phyloP scores from a whole-genome alignment of 1,140 invertebrate species.

The Caenorhabditis inopinata region DNA sequence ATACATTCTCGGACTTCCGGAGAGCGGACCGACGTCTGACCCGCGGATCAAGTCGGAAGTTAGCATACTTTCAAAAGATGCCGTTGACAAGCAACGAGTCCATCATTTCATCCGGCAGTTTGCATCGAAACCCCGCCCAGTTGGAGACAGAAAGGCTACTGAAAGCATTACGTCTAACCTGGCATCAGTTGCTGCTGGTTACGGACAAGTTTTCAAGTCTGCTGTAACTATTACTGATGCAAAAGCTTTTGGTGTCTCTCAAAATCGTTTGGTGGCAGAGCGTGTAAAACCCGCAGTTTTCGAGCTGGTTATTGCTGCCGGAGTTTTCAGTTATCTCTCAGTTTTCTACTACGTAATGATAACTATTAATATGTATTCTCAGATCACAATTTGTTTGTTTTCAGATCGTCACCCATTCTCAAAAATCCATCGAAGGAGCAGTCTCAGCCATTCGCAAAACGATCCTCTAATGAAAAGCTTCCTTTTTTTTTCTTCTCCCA shows the following conservation, averaged over 20 bases:
- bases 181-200: slow-evolving; percentile 22
- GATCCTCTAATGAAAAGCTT: not conserved
- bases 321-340: slow-evolving; percentile 80
- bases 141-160: slow-evolving; percentile 31
- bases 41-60: not conserved
- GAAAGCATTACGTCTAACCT: slow-evolving; percentile 15
- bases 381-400: not conserved
- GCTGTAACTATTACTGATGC: slow-evolving; percentile 13
- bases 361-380: too few relatives aligned
- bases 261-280: slow-evolving; percentile 60
- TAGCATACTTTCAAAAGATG: slow-evolving; percentile 20
- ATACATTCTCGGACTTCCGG: slow-evolving; percentile 76
- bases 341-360: slow-evolving; percentile 73
- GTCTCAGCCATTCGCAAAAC: slow-evolving; percentile 4
- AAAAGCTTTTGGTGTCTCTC: slow-evolving; percentile 7
- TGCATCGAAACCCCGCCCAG: slow-evolving; percentile 50
- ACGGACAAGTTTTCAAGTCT: slow-evolving; percentile 41
- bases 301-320: slow-evolving; percentile 86
- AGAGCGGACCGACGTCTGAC: slow-evolving; percentile 67
- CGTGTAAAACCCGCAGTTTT: slow-evolving; percentile 95
- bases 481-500: not conserved
- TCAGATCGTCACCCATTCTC: not conserved
- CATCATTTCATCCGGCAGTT: slow-evolving; percentile 49
- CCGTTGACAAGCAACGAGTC: slow-evolving; percentile 30
- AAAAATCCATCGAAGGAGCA: not conserved